These are phyloP conservation scores for Ianthella basta DNA, from an alignment of 37 sponge, comb jelly and placozoan genomes.

Conservation along the genomic window DNA sequence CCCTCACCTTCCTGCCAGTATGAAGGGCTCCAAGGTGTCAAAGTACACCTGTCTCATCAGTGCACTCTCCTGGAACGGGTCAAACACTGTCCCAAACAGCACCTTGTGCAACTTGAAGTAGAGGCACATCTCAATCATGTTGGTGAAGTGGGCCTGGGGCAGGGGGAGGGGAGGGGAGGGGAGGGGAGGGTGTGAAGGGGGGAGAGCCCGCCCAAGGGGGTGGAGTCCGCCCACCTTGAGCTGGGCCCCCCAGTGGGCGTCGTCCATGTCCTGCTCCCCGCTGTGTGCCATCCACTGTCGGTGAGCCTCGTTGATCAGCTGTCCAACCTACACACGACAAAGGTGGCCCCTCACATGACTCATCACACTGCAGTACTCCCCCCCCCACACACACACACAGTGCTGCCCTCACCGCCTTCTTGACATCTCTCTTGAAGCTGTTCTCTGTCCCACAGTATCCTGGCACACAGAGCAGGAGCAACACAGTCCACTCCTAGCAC, in stretches of 20 bases:
- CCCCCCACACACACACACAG: too few species aligned
- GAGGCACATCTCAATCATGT: slow-evolving; percentile 8
- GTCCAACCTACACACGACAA: slow-evolving; percentile 1
- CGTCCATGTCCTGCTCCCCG: background rate
- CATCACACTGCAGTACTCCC: too few species aligned
- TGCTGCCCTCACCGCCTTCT: background rate
- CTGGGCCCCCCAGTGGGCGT: background rate
- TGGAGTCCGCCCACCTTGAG: background rate
- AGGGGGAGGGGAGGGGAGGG: background rate
- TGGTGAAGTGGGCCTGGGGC: background rate
- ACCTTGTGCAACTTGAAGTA: slow-evolving; percentile 4
- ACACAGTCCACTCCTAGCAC: background rate
- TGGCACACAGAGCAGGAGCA: background rate
- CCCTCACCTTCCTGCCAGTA: slow-evolving; percentile 5
- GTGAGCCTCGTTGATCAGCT: slow-evolving; percentile 17
- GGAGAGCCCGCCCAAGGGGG: background rate
- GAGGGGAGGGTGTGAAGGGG: background rate
- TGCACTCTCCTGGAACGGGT: slow-evolving; percentile 9
- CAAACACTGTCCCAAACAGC: slow-evolving; percentile 62
- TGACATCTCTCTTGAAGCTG: slow-evolving; percentile 13
- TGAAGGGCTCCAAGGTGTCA: slow-evolving; percentile 9
- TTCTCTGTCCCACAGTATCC: slow-evolving; percentile 18
- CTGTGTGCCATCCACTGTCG: background rate
- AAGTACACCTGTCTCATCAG: background rate
- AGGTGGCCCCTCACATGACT: too few species aligned